phyloP scores from a whole-genome alignment of 1,140 invertebrate genomes.

The Protaetia brevitarsis region DNA sequence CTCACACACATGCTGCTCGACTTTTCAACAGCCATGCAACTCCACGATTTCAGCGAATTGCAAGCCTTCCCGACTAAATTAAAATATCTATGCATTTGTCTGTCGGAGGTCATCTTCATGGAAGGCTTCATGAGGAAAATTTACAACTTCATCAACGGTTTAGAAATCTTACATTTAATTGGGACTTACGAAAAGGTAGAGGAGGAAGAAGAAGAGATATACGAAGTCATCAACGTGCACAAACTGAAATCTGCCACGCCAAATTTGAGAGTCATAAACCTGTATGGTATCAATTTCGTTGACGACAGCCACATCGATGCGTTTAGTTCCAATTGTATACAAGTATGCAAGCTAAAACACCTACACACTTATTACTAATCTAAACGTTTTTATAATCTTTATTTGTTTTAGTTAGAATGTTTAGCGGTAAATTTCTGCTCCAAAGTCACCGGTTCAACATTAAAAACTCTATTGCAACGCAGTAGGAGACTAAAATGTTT shows the following conservation, averaged over 20 bases:
- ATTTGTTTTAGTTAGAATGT: constrained; percentile 81
- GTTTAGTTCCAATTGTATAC: constrained; percentile 91
- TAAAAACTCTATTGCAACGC: constrained; percentile 91
- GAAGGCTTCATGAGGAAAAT: constrained; percentile 99
- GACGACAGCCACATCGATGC: constrained; percentile 99
- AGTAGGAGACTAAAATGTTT: constrained; percentile 90
- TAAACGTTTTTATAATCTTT: not conserved
- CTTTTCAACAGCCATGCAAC: constrained; percentile 97
- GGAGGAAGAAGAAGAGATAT: constrained; percentile 99
- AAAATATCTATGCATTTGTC: constrained; percentile 92
- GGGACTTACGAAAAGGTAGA: constrained; percentile 99
- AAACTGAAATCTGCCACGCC: constrained; percentile 96
- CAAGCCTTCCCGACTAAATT: constrained; percentile 98
- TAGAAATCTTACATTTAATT: constrained; percentile 97
- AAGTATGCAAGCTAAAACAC: constrained; percentile 53
- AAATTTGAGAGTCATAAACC: constrained; percentile 90
- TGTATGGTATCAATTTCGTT: constrained; percentile 97
- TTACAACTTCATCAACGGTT: constrained; percentile 98
- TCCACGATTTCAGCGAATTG: constrained; percentile 99
- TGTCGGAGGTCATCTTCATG: constrained; percentile 99
- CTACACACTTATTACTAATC: not conserved
- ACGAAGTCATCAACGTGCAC: constrained; percentile 99
- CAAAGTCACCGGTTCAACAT: constrained; percentile 94
- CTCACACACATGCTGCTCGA: constrained; percentile 97
- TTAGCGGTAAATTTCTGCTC: constrained; percentile 95